phyloP scores from a whole-genome alignment of 2,113 vertebrate species.

The Syngnathoides biaculeatus region DNA sequence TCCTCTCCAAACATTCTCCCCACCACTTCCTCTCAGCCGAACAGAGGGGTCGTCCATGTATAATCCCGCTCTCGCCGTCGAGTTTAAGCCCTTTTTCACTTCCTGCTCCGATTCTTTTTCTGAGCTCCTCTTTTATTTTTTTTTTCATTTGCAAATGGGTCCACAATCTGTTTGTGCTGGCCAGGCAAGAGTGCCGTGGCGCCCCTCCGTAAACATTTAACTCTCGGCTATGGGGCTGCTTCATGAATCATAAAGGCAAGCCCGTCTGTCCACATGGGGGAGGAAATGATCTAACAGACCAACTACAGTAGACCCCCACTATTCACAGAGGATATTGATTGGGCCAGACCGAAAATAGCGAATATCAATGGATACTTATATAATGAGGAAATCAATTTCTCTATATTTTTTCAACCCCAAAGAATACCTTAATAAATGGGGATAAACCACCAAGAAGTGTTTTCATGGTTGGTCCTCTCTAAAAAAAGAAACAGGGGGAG shows the following conservation, averaged over 20 bases:
- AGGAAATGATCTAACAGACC: constrained; percentile 45
- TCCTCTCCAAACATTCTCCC: constrained; percentile 63
- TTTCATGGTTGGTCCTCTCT: too few species aligned
- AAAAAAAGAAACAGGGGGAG: too few species aligned
- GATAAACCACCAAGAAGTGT: too few species aligned
- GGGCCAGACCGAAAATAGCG: too few species aligned
- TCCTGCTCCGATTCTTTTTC: constrained; percentile 63
- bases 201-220: constrained; percentile 76
- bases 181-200: constrained; percentile 64
- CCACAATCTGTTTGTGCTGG: constrained; percentile 76
- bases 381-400: too few species aligned
- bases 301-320: too few species aligned
- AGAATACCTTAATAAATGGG: too few species aligned
- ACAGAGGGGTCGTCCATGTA: constrained; percentile 62
- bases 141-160: constrained; percentile 78
- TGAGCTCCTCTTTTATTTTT: constrained; percentile 23
- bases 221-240: constrained; percentile 51
- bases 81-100: constrained; percentile 71
- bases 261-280: constrained; percentile 48
- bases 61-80: constrained; percentile 70
- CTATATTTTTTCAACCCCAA: too few species aligned
- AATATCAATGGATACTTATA: too few species aligned
- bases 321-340: too few species aligned
- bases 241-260: constrained; percentile 55
- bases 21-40: constrained; percentile 58